These are phyloP conservation scores for Escarpia spicata DNA, from an alignment of 2,888 invertebrate species.

Conservation along the genomic window DNA sequence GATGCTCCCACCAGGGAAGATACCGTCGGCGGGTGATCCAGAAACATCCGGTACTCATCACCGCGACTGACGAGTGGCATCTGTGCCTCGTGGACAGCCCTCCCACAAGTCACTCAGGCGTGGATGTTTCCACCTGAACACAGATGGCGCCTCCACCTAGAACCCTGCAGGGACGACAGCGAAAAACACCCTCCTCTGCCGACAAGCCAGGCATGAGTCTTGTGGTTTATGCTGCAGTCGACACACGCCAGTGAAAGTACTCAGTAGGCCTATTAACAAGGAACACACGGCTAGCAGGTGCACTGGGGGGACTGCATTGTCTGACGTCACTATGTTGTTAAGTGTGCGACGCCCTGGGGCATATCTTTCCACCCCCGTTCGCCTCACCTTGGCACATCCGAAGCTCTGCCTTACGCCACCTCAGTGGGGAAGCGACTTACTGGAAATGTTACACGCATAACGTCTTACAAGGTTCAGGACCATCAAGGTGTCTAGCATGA, in stretches of 20 bases:
- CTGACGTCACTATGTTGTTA: not conserved
- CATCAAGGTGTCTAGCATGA: not conserved
- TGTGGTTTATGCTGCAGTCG: not conserved
- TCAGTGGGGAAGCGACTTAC: not conserved
- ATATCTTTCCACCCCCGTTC: not conserved
- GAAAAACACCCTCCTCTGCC: not conserved
- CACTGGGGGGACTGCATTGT: not conserved
- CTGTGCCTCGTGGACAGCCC: not conserved
- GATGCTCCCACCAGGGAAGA: not conserved
- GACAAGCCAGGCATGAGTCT: not conserved
- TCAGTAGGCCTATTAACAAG: not conserved
- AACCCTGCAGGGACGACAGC: not conserved
- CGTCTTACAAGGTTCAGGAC: not conserved
- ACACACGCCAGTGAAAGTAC: constrained; percentile 4
- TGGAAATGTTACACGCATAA: not conserved
- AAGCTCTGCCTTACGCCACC: not conserved
- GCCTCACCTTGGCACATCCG: not conserved
- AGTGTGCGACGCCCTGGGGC: not conserved
- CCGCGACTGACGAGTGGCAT: not conserved
- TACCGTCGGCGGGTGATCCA: not conserved
- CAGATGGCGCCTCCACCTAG: not conserved
- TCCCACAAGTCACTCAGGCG: not conserved
- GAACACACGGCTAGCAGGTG: not conserved
- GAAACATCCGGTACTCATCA: not conserved
- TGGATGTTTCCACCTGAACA: not conserved